Conservation (phyloP, 2,888 invertebrate species). For the Phaedon cochleariae region DNA sequence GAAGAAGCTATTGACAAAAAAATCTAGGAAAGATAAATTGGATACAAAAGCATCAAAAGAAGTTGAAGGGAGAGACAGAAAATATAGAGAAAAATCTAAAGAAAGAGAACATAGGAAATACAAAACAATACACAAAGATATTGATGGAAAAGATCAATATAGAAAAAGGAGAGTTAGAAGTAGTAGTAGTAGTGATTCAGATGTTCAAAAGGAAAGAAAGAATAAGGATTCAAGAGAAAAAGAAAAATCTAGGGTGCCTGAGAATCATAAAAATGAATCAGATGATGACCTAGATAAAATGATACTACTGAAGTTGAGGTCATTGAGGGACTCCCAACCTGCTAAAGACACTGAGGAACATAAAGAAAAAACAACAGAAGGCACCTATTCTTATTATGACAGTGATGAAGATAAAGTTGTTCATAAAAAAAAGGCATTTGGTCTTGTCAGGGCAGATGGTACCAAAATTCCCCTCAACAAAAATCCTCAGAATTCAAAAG, state of each 20-base stretch:
- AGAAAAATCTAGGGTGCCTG: background rate
- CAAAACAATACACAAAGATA: background rate
- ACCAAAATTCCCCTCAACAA: conserved; percentile 52
- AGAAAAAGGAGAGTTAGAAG: conserved; percentile 15
- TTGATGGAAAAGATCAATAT: background rate
- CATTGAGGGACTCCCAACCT: conserved; percentile 40
- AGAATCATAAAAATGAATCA: conserved; percentile 19
- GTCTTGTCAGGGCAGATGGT: conserved; percentile 60
- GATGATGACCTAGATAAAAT: conserved; percentile 34
- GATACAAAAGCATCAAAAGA: background rate
- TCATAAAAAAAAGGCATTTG: conserved; percentile 57
- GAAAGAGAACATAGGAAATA: background rate
- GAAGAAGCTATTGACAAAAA: conserved; percentile 31
- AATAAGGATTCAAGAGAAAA: background rate
- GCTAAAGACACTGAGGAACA: conserved; percentile 11
- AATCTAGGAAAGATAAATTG: conserved; percentile 12
- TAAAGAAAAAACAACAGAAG: conserved; percentile 27
- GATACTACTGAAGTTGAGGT: conserved; percentile 36
- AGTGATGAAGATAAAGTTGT: conserved; percentile 46
- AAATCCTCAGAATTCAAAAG: conserved; percentile 29
- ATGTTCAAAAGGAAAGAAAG: conserved; percentile 11
- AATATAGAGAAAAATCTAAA: conserved; percentile 7
- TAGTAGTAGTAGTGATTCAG: conserved; percentile 25
- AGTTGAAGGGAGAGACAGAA: background rate
- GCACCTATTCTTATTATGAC: conserved; percentile 40